These are phyloP conservation scores for Montipora capitata DNA, from an alignment of 92 coral and sea anemone genomes.

Conservation along the genomic window DNA sequence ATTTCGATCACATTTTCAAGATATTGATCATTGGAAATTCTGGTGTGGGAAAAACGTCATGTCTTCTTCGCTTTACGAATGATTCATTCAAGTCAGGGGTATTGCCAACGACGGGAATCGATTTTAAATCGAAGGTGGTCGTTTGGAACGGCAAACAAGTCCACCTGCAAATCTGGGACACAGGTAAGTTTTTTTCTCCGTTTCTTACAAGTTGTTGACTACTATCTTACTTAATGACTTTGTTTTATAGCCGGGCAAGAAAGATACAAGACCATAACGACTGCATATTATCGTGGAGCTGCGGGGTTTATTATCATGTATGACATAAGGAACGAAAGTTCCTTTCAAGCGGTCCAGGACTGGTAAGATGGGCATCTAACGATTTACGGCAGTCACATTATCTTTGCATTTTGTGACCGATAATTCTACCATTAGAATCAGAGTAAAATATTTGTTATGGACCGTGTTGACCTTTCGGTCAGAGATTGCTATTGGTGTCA, in stretches of 20 bases:
- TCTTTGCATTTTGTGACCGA: too few species aligned
- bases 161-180: constrained; percentile 99
- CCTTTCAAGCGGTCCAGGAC: constrained; percentile 98
- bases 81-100: constrained; percentile 98
- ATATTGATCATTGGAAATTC: constrained; percentile 99
- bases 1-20: constrained; percentile 98
- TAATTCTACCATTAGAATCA: too few species aligned
- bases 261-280: constrained; percentile 96
- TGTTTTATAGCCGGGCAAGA: constrained; percentile 96
- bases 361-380: constrained; percentile 74
- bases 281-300: constrained; percentile 99
- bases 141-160: constrained; percentile 98
- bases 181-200: constrained; percentile 76
- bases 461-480: too few species aligned
- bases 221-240: background rate
- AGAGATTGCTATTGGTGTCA: too few species aligned
- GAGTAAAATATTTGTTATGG: too few species aligned
- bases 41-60: constrained; percentile 97
- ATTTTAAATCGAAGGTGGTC: constrained; percentile 97
- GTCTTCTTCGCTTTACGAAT: constrained; percentile 97
- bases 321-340: constrained; percentile 98
- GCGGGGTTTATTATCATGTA: constrained; percentile 99
- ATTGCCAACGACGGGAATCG: constrained; percentile 98
- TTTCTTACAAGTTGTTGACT: background rate
- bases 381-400: too few species aligned